Percentiles rank a stretch among this genome's conserved stretches.
Evolutionary conservation across 1,140 invertebrate genomes (phyloP).

Genomic region (Glomeris maerens): DNA sequence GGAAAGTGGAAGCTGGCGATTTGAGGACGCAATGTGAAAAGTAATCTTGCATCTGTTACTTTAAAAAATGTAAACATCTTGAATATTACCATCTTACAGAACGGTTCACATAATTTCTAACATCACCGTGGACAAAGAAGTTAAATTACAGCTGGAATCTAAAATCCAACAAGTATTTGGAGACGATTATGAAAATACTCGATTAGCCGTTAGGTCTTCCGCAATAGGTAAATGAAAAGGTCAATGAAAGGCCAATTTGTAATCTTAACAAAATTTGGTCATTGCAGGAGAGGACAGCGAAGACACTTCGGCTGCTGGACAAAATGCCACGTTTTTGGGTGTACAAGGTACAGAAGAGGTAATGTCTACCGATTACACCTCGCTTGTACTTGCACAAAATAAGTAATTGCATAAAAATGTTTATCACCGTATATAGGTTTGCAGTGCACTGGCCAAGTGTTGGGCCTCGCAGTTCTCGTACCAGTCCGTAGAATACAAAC

Average conservation of each 20-base stretch:
- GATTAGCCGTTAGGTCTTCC: slow-evolving; percentile 43
- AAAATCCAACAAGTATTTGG: neutral
- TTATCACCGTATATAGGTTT: slow-evolving; percentile 28
- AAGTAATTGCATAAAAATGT: neutral
- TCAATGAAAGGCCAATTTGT: neutral
- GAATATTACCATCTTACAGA: too few species aligned
- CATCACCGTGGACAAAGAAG: too few species aligned
- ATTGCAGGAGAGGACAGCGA: slow-evolving; percentile 49
- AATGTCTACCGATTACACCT: neutral
- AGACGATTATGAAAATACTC: neutral
- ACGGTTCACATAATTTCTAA: too few species aligned
- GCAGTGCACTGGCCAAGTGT: slow-evolving; percentile 46
- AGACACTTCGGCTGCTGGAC: slow-evolving; percentile 64
- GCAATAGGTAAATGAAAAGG: slow-evolving; percentile 37
- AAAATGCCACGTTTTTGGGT: slow-evolving; percentile 62
- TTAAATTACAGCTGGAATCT: too few species aligned
- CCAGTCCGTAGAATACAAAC: slow-evolving; percentile 56
- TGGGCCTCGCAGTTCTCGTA: slow-evolving; percentile 65
- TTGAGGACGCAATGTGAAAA: too few species aligned
- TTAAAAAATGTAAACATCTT: too few species aligned
- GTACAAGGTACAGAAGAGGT: slow-evolving; percentile 32
- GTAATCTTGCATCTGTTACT: too few species aligned
- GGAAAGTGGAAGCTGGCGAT: too few species aligned
- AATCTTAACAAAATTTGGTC: neutral
- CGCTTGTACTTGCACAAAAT: neutral